Evolutionary conservation across 30 jellyfish, hydroid and myxozoan species (phyloP).

Genomic region (Hydra vulgaris): DNA sequence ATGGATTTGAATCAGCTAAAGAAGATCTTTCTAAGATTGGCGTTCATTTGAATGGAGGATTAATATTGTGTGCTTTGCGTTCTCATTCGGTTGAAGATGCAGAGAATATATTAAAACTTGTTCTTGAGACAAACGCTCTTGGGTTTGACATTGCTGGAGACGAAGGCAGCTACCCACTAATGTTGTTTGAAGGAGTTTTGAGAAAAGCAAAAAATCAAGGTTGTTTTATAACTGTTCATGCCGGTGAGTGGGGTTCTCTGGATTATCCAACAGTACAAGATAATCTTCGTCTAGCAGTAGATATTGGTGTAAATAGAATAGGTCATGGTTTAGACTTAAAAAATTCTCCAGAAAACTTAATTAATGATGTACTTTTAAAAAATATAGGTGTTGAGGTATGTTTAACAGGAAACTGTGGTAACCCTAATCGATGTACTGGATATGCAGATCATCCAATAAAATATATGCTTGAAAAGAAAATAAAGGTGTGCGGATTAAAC

Average conservation of each 20-base stretch:
- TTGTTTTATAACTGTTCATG: conserved; percentile 15
- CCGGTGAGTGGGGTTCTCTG: conserved; percentile 22
- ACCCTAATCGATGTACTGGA: conserved; percentile 6
- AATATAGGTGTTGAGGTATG: conserved; percentile 20
- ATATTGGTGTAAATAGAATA: conserved; percentile 28
- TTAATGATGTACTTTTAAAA: not conserved
- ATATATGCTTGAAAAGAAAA: not conserved
- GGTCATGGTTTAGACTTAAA: conserved; percentile 32
- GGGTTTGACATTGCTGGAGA: conserved; percentile 35
- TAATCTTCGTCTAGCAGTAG: conserved; percentile 15
- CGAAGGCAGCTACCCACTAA: conserved; percentile 22
- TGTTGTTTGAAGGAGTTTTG: conserved; percentile 4
- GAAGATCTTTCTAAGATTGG: not conserved
- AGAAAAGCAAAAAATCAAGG: conserved; percentile 11
- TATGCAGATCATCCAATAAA: conserved; percentile 20
- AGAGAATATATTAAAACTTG: not conserved
- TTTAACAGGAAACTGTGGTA: conserved; percentile 23
- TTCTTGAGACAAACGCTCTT: conserved; percentile 3
- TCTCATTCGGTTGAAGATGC: conserved; percentile 25
- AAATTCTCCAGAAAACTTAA: not conserved
- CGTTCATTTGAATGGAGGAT: conserved; percentile 8
- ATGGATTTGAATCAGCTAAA: conserved; percentile 25
- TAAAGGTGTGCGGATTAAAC: conserved; percentile 12
- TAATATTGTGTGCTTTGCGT: conserved; percentile 26
- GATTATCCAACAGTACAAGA: conserved; percentile 15